Evolutionary conservation across 1,140 invertebrate species (phyloP), one percentile per base, ranked within the genome.

Genomic region (Homarus americanus): DNA sequence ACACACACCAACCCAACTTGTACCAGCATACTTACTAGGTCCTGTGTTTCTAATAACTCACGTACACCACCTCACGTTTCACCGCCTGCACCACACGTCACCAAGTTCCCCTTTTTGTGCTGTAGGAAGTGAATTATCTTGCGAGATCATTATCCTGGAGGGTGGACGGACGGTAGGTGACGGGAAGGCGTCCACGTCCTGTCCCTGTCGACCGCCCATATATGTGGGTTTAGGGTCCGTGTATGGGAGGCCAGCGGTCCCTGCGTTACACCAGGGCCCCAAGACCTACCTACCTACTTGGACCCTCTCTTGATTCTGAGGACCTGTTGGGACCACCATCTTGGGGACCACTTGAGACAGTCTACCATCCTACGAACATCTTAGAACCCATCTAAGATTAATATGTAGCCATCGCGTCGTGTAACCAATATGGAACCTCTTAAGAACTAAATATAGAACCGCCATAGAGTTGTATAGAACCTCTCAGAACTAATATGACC

Each of bases 61-160:
- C n/a, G n/a, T n/a, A n/a, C n/a, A n/a, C n/a, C 4, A 15, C 78
- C 2, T 40, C 78, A 41, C 49, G 41, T 24, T 49, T 80, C 44
- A 12, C 78, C 44, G 0, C 28, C n/a, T 53, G 24, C 40, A 3
- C 38, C 17, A 32, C 32, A n/a, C 66, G 66, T 72, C 66, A 72
- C 66, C 66, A 72, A 72, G 66, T 34, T n/a, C n/a, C n/a, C n/a
- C n/a, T 9, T 72, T 24, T 40, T 36, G 15, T 40, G 1, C 41
- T 38, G 0, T 53, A n/a, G 38, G 76, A 49, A 44, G 12, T 53
- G 41, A 53, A 34, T 40, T 53, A 78, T 53, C 41, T 53, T 17
- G 41, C 32, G 15, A 10, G 78, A 80, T 80, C 44, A 80, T 80
- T 80, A 80, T 80, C 78, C 28, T 24, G 34, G 15, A n/a, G 24